phyloP scores from a whole-genome alignment of 2,888 invertebrate species.

The Drosophila prostipennis region DNA sequence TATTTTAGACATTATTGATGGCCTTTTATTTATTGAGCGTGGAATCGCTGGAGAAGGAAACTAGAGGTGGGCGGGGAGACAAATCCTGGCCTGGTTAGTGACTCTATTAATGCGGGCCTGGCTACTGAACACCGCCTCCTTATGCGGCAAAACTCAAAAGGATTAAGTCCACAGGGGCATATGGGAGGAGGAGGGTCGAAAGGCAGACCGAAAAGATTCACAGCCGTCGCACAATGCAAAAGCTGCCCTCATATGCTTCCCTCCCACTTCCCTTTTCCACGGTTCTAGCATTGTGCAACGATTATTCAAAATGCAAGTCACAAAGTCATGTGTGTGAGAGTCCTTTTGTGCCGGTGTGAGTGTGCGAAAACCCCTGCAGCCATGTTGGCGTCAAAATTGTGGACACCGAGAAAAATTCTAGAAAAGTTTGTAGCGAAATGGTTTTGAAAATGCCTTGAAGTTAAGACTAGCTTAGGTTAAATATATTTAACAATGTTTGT shows the following conservation, averaged over 20 bases:
- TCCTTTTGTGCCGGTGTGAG: constrained; percentile 42
- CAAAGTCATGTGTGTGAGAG: constrained; percentile 37
- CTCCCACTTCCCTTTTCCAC: constrained; percentile 15
- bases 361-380: constrained; percentile 67
- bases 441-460: too few species aligned
- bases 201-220: constrained; percentile 66
- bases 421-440: too few species aligned
- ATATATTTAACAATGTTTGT: too few species aligned
- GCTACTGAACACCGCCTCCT: constrained; percentile 31
- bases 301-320: constrained; percentile 80
- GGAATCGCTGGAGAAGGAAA: neutral
- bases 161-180: constrained; percentile 68
- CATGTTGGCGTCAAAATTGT: constrained; percentile 72
- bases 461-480: too few species aligned
- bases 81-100: constrained; percentile 29
- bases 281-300: constrained; percentile 57
- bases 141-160: constrained; percentile 82
- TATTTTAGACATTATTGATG: constrained; percentile 79
- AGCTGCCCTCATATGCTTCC: constrained; percentile 58
- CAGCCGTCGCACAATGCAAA: constrained; percentile 74
- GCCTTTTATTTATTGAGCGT: constrained; percentile 65
- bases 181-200: constrained; percentile 50
- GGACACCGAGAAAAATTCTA: constrained; percentile 8
- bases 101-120: constrained; percentile 57
- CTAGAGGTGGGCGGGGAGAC: neutral